These are phyloP conservation scores for Melanophora roralis DNA, from an alignment of 2,888 invertebrate genomes.

Conservation along the genomic window DNA sequence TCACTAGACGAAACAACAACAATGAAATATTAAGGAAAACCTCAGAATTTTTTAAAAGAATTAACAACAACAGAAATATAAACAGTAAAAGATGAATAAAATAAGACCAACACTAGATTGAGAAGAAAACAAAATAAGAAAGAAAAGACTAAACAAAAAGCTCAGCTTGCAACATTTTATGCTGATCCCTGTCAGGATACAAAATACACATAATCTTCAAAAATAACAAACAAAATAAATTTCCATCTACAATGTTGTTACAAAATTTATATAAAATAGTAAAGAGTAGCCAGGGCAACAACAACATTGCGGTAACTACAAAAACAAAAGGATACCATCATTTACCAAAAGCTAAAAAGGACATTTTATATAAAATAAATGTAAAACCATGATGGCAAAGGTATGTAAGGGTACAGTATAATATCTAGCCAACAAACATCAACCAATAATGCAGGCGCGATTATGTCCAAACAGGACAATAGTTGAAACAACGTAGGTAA, in stretches of 20 bases:
- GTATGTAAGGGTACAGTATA: slow-evolving; percentile 50
- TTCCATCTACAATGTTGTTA: slow-evolving; percentile 62
- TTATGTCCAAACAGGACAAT: slow-evolving; percentile 70
- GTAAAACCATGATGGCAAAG: slow-evolving; percentile 52
- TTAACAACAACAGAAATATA: slow-evolving; percentile 57
- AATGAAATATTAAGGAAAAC: slow-evolving; percentile 54
- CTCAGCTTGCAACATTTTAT: slow-evolving; percentile 77
- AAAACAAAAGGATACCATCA: slow-evolving; percentile 32
- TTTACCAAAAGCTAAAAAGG: slow-evolving; percentile 40
- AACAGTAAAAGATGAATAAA: slow-evolving; percentile 57
- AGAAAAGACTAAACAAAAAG: slow-evolving; percentile 64
- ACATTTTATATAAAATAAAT: slow-evolving; percentile 54
- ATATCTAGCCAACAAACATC: slow-evolving; percentile 71
- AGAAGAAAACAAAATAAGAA: slow-evolving; percentile 39
- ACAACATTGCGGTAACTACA: slow-evolving; percentile 36
- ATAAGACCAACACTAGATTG: slow-evolving; percentile 43
- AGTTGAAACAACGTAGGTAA: slow-evolving; percentile 18
- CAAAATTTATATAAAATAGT: background rate
- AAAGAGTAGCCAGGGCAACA: slow-evolving; percentile 22
- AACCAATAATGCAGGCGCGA: slow-evolving; percentile 77
- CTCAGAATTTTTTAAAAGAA: slow-evolving; percentile 62
- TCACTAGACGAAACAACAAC: slow-evolving; percentile 24
- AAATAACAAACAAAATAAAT: slow-evolving; percentile 74
- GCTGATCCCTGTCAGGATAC: slow-evolving; percentile 76
- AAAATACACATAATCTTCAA: slow-evolving; percentile 77